Evolutionary conservation across 2,113 vertebrate genomes (phyloP).

Genomic region (Odontophorus gujanensis): DNA sequence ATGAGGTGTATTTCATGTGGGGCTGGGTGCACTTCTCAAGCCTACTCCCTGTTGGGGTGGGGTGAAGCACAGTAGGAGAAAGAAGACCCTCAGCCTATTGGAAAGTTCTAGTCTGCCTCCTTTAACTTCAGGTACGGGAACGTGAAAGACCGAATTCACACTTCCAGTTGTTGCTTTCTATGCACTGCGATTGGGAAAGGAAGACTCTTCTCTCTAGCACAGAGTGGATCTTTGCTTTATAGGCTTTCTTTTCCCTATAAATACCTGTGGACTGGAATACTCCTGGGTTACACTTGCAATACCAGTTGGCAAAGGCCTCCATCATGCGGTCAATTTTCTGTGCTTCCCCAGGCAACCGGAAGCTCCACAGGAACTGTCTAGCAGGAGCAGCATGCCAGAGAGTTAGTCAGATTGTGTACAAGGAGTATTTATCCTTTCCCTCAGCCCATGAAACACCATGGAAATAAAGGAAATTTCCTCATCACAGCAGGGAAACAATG

Average conservation of each 20-base stretch:
- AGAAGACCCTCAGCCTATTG: neutral
- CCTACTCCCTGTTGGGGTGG: neutral
- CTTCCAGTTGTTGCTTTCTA: neutral
- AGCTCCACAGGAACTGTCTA: constrained; percentile 97
- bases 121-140: neutral
- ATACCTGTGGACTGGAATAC: constrained; percentile 94
- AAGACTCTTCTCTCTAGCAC: neutral
- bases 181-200: neutral
- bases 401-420: neutral
- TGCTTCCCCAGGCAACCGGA: constrained; percentile 93
- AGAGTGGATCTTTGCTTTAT: neutral
- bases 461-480: neutral
- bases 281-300: constrained; percentile 88
- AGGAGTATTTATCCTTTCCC: neutral
- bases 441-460: neutral
- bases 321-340: constrained; percentile 99
- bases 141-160: neutral
- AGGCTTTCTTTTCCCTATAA: neutral
- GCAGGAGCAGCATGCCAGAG: neutral
- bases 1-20: neutral
- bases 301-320: constrained; percentile 91
- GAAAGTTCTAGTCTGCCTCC: neutral
- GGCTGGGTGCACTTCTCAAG: neutral
- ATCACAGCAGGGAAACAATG: neutral
- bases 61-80: neutral